Evolutionary conservation across 2,113 vertebrate genomes (phyloP), one percentile per base, ranked within the genome.

Genomic region (Microcebus jonahi): DNA sequence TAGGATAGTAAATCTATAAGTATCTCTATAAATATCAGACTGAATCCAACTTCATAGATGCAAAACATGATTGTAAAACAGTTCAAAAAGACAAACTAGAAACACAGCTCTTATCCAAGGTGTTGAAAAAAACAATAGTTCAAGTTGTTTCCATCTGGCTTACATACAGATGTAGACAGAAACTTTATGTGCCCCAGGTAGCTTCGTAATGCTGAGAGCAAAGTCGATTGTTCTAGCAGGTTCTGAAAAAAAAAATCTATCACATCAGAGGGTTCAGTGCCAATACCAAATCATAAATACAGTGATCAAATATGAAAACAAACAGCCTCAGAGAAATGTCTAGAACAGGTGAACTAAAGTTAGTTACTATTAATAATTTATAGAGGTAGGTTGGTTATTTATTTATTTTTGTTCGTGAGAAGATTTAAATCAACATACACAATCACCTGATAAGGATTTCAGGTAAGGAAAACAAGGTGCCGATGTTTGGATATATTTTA

Each of bases 231-330:
- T 83, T 77, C 75, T 88, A 65, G 9, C 18, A 88, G 36, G 27
- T 86, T 71, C 57, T 88, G 57, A 75, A 63, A 88, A 71, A 84
- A 94, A 92, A 94, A 92, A 87, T 83, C 14, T 59, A 6, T 94
- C 57, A 63, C 39, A 71, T 76, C 20, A 42, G 39, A 63, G 31
- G 1, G 45, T 61, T 84, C 53, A 92, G 57, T 75, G 61, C 25
- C 63, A 77, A 80, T 71, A 71, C 39, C 59, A 91, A 85, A 39
- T 90, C 11, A 23, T 71, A 88, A 92, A 48, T 90, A 80, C 0
- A 90, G 8, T 57, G 77, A 67, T 59, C 39, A 71, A 81, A 94
- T 90, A 4, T 88, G 31, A 90, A 80, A 67, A 48, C 75, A 36
- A 84, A 65, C 29, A 84, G 12, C 2, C 67, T 89, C 31, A 89